Conservation (phyloP, 2,113 vertebrate genomes). For the Brachyhypopomus gauderio region DNA sequence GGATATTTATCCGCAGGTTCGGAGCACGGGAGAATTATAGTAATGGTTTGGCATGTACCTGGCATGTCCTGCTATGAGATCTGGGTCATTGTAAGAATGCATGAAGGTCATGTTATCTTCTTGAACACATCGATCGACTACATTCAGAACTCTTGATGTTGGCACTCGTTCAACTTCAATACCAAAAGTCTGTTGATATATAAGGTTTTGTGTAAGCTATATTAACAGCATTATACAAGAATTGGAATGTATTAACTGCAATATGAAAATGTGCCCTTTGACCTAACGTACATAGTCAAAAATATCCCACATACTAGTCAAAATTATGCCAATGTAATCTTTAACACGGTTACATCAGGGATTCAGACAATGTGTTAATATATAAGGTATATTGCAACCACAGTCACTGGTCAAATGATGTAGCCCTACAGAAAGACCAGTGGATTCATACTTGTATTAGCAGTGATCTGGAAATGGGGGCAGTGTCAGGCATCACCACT, state of each 20-base stretch:
- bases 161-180: slow-evolving; percentile 74
- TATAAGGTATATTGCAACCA: no score
- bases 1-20: no score
- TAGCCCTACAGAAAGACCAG: not conserved
- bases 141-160: slow-evolving; percentile 64
- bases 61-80: slow-evolving; percentile 76
- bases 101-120: slow-evolving; percentile 74
- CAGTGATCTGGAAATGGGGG: slow-evolving; percentile 69
- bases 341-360: no score
- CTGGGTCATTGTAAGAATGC: slow-evolving; percentile 73
- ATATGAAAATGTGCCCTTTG: no score
- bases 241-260: not conserved
- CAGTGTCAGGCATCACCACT: slow-evolving; percentile 77
- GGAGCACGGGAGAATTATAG: no score
- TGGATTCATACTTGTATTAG: slow-evolving; percentile 70
- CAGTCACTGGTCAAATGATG: not conserved
- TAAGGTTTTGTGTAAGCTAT: not conserved
- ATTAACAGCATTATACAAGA: not conserved
- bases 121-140: slow-evolving; percentile 70
- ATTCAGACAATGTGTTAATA: no score
- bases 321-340: no score
- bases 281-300: no score
- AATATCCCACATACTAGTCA: no score
- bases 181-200: slow-evolving; percentile 68
- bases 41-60: slow-evolving; percentile 60